Conservation (phyloP, 2,797 vertebrate genomes). For the Arvicola amphibius region DNA sequence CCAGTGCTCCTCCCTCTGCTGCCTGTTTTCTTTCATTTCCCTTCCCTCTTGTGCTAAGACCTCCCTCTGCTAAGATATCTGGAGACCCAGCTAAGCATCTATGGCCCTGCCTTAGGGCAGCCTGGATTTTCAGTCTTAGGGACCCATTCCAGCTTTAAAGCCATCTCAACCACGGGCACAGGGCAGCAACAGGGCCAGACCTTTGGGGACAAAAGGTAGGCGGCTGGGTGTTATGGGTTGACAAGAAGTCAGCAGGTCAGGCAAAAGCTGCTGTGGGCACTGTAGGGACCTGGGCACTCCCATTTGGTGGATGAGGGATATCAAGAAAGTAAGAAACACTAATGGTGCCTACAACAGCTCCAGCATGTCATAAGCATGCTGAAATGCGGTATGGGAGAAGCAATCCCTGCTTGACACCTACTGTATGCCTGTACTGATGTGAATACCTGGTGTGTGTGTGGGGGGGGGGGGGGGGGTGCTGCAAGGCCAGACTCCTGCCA, state of each 20-base stretch:
- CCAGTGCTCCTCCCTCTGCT: accelerated
- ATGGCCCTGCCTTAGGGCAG: neutral
- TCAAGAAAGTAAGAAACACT: neutral
- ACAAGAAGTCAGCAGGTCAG: neutral
- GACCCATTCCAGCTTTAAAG: neutral
- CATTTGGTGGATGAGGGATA: neutral
- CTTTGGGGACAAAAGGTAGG: neutral
- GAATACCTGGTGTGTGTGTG: too few species aligned
- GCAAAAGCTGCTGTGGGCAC: neutral
- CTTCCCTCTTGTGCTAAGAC: accelerated
- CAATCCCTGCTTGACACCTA: neutral
- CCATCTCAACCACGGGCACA: too few species aligned
- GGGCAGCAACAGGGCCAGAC: neutral
- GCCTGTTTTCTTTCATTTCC: accelerated
- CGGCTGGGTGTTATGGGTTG: neutral
- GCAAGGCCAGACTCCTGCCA: neutral
- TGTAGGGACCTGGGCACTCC: neutral
- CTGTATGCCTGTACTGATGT: neutral
- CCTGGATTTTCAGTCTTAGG: neutral
- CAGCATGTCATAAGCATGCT: neutral
- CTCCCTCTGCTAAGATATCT: accelerated
- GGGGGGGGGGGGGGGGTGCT: accelerated
- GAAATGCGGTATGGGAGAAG: neutral
- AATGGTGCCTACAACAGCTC: neutral
- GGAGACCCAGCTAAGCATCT: neutral